Evolutionary conservation across 2,113 vertebrate genomes (phyloP), one percentile per base, ranked within the genome.

Genomic region (Eurypyga helias): DNA sequence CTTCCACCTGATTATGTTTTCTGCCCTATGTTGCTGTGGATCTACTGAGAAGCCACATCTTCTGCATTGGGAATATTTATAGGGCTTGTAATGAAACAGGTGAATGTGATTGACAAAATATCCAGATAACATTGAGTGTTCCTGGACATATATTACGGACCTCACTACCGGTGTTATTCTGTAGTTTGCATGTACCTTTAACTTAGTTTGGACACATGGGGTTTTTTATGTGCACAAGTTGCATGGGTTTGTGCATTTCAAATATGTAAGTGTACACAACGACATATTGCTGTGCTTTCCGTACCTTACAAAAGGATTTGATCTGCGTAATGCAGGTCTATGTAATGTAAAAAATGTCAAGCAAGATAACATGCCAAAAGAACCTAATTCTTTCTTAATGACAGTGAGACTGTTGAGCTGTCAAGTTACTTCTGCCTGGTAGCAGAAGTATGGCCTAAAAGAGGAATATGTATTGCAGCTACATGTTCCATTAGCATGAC

Each of bases 361-460:
- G n/a, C 19, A 38, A 13, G 1, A 36, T 67, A 93, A 41, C 28
- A 62, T 92, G 90, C 34, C 76, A 88, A 34, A 90, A 82, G 15
- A 88, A 90, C 28, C 26, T 66, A 78, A 66, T 96, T 62, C 60
- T 71, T 48, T 73, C 67, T 67, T 93, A 87, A 83, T 55, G 46
- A 64, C 19, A 60, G 46, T n/a, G 34, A 66, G 80, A 62, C 33
- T 75, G 55, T 38, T 75, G 17, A 90, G 29, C 60, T 92, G 69
- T 61, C 72, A 87, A 90, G 25, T 83, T 92, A 60, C n/a, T 90
- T 89, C 65, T 89, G 60, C 71, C 76, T 94, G 46, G 43, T 83
- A 60, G 62, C 51, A 87, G 73, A 94, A 81, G 13, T 43, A 13
- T 64, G 64, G 46, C 69, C 87, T 72, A n/a, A 69, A 62, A 92